Percentiles rank a stretch among this genome's conserved stretches.
Conservation (phyloP, 1,140 invertebrate genomes). For the Aplysia californica region DNA sequence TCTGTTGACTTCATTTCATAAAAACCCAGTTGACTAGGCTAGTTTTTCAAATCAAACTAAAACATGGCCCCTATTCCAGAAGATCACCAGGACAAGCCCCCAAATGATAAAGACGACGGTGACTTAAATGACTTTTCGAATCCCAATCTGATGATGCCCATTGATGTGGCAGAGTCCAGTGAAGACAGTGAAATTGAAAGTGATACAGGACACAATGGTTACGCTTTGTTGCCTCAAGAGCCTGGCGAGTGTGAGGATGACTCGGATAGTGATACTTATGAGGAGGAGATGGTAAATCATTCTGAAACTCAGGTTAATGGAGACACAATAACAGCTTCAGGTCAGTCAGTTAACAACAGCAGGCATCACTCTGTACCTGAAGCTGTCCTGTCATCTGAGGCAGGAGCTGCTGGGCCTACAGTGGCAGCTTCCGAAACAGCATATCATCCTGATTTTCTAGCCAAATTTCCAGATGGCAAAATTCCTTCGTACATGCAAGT, state of each 20-base stretch:
- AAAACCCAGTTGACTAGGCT: too few relatives aligned
- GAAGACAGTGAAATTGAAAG: background rate
- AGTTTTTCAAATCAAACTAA: too few relatives aligned
- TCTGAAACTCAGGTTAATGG: too few relatives aligned
- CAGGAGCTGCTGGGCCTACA: background rate
- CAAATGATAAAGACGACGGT: constrained; percentile 3
- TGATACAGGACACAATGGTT: background rate
- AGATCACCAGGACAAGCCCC: constrained; percentile 6
- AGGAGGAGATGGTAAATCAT: too few relatives aligned
- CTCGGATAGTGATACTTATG: background rate
- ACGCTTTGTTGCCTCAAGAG: constrained; percentile 14
- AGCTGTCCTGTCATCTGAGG: background rate
- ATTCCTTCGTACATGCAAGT: constrained; percentile 24
- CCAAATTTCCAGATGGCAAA: constrained; percentile 22
- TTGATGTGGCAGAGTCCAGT: background rate
- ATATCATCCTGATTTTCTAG: constrained; percentile 12
- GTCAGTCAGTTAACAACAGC: background rate
- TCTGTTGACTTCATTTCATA: too few relatives aligned
- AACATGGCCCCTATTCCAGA: constrained; percentile 18
- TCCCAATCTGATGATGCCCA: background rate
- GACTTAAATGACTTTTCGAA: background rate
- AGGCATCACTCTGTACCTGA: background rate
- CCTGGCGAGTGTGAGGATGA: background rate
- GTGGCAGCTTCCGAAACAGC: background rate
- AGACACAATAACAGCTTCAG: background rate